A percentile compares a stretch with the other conserved stretches of the same genome.
Conservation (phyloP, 2,113 vertebrate species). For the Smithornis capensis region DNA sequence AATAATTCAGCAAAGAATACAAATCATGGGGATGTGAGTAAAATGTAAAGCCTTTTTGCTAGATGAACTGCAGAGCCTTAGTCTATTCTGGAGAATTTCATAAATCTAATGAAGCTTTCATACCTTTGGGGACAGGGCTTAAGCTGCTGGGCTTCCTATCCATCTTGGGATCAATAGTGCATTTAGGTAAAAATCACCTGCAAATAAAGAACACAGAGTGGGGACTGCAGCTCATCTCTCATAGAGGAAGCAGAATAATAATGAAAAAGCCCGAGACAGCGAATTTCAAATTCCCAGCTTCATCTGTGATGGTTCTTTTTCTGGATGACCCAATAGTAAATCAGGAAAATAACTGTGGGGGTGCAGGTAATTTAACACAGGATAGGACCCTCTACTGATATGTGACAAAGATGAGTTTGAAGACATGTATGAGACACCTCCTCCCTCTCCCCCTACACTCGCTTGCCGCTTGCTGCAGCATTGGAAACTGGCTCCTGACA, state of each 20-base stretch:
- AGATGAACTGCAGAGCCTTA: background rate
- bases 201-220: constrained; percentile 1
- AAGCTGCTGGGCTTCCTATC: constrained; percentile 6
- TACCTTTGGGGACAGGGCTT: background rate
- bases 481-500: background rate
- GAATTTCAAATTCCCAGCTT: background rate
- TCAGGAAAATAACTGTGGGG: background rate
- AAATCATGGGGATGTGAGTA: background rate
- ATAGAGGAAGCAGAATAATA: background rate
- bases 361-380: background rate
- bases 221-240: constrained; percentile 20
- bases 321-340: background rate
- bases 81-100: background rate
- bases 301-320: background rate
- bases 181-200: constrained; percentile 50
- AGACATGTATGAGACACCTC: background rate
- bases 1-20: background rate
- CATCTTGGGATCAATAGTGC: constrained; percentile 52
- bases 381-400: background rate
- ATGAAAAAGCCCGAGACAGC: background rate
- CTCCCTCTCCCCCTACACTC: background rate
- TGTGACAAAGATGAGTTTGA: background rate
- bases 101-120: constrained; percentile 54
- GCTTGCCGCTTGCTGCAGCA: background rate
- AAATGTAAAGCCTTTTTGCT: background rate